Conservation (phyloP, 2,113 vertebrate genomes). For the Sinocyclocheilus rhinocerous region DNA sequence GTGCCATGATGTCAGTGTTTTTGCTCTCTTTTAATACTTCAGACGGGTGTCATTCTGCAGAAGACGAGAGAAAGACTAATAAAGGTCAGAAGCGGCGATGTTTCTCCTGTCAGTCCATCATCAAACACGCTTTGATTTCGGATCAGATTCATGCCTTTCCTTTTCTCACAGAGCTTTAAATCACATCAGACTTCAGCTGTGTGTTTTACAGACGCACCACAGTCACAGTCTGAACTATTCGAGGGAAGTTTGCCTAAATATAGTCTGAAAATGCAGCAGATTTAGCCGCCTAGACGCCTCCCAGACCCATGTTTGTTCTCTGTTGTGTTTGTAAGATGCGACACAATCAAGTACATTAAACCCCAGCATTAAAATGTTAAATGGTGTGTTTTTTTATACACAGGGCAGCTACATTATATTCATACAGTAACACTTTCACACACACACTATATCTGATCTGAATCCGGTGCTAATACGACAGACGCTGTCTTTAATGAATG, state of each 20-base stretch:
- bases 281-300: not conserved
- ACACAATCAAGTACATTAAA: not conserved
- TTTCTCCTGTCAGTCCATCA: not conserved
- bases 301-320: not conserved
- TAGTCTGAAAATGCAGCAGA: not conserved
- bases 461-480: slow-evolving; percentile 22
- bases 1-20: not conserved
- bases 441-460: not conserved
- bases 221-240: not conserved
- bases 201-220: not conserved
- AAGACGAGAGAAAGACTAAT: not conserved
- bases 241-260: not conserved
- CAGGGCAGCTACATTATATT: not conserved
- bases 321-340: not conserved
- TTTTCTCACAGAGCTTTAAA: not conserved
- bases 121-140: not conserved
- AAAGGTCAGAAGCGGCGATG: not conserved
- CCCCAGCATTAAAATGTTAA: not conserved
- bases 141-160: not conserved
- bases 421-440: not conserved
- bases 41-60: not conserved
- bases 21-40: not conserved
- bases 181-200: not conserved
- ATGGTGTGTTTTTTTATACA: not conserved
- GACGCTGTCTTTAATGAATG: not conserved